Evolutionary conservation across 2,888 invertebrate species (phyloP).

Genomic region (Ophion ventricosus): DNA sequence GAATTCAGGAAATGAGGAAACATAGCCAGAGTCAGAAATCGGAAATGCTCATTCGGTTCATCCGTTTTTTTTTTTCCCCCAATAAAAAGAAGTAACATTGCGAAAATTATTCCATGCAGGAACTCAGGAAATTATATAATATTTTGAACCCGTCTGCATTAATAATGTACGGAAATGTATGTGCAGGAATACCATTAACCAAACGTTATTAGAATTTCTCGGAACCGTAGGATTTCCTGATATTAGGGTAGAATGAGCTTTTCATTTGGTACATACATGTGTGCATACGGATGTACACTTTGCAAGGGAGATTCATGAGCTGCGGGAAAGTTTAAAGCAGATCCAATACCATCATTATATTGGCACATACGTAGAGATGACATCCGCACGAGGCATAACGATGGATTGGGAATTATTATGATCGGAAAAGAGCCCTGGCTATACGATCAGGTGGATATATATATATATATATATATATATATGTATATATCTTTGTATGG

Average conservation of each 20-base stretch:
- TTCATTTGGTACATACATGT: constrained; percentile 1
- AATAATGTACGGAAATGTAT: background rate
- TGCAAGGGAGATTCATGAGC: background rate
- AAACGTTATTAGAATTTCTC: background rate
- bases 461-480: background rate
- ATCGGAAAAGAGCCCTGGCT: background rate
- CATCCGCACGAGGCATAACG: background rate
- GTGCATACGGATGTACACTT: background rate
- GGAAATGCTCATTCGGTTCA: no score
- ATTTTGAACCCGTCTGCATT: no score
- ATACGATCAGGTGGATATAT: background rate
- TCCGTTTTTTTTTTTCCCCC: no score
- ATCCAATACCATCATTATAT: background rate
- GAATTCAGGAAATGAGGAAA: no score
- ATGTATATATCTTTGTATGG: no score
- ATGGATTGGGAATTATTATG: constrained; percentile 16
- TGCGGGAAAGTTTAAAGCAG: background rate
- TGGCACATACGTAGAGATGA: background rate
- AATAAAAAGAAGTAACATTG: no score
- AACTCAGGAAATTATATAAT: background rate
- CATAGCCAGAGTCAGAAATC: no score
- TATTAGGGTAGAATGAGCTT: constrained; percentile 22
- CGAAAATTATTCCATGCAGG: no score
- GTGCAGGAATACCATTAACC: constrained; percentile 9
- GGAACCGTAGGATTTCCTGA: constrained; percentile 1